Evolutionary conservation across 2,888 invertebrate genomes (phyloP).

Genomic region (Hedychridium roseum): DNA sequence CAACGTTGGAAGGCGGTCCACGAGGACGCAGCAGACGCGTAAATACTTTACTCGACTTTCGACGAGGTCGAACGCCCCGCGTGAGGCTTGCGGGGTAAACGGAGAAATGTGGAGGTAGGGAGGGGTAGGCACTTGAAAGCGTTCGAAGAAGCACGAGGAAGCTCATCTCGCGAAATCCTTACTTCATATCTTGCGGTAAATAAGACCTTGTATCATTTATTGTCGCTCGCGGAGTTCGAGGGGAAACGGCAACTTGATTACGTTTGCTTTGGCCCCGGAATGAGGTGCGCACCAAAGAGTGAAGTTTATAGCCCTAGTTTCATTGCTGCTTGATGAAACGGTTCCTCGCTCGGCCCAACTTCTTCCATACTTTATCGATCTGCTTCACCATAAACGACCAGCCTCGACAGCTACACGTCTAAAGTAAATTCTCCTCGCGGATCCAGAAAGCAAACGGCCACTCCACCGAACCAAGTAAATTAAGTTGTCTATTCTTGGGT

Average conservation of each 20-base stretch:
- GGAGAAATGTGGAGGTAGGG: not conserved
- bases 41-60: conserved; percentile 31
- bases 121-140: not conserved
- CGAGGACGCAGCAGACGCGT: conserved; percentile 15
- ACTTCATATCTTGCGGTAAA: conserved; percentile 39
- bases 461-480: no score
- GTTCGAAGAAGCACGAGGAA: conserved; percentile 6
- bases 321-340: conserved; percentile 13
- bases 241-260: conserved; percentile 31
- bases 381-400: no score
- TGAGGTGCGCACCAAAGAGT: conserved; percentile 28
- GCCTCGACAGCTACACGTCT: no score
- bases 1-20: conserved; percentile 22
- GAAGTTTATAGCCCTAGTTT: conserved; percentile 7
- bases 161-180: conserved; percentile 32
- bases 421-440: no score
- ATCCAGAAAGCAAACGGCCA: no score
- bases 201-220: conserved; percentile 42
- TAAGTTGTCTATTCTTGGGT: no score
- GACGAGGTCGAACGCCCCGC: conserved; percentile 10
- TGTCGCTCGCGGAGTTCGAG: conserved; percentile 29
- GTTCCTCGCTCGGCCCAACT: conserved; percentile 1
- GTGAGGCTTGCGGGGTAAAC: not conserved
- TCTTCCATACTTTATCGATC: no score
- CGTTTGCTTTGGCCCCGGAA: conserved; percentile 33